Evolutionary conservation across 2,888 invertebrate genomes (phyloP).

Genomic region (Cephus pygmeus): DNA sequence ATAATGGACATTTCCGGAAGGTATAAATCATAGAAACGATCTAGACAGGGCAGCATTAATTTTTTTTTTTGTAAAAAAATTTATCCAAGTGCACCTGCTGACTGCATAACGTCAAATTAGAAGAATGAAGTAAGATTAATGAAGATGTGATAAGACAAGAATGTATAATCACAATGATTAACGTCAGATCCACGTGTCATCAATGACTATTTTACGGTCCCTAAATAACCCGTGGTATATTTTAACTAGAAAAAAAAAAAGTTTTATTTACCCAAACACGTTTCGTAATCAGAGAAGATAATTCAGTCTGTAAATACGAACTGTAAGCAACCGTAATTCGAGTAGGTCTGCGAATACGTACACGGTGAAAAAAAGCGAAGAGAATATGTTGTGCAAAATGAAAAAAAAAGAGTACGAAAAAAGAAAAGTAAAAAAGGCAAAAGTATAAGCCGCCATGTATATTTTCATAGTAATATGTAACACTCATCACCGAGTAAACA

Average conservation of each 20-base stretch:
- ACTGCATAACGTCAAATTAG: no score
- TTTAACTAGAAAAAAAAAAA: no score
- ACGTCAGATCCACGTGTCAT: not conserved
- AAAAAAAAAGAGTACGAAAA: not conserved
- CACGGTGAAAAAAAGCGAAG: no score
- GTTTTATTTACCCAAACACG: not conserved
- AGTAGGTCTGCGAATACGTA: not conserved
- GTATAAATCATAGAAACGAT: not conserved
- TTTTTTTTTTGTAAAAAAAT: not conserved
- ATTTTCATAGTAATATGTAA: not conserved
- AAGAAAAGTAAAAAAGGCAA: not conserved
- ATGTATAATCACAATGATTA: not conserved
- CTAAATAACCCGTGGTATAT: no score
- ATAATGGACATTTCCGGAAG: not conserved
- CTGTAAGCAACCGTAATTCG: not conserved
- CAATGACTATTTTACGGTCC: not conserved
- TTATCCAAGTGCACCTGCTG: no score
- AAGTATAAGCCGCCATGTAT: not conserved
- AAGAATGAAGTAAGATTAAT: not conserved
- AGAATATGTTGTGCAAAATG: not conserved
- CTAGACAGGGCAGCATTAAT: not conserved
- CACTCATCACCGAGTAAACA: not conserved
- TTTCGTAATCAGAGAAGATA: not conserved
- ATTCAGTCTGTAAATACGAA: not conserved
- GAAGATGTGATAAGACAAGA: not conserved